Evolutionary conservation across 1,140 invertebrate species (phyloP).

Genomic region (Zaprionus taronus): DNA sequence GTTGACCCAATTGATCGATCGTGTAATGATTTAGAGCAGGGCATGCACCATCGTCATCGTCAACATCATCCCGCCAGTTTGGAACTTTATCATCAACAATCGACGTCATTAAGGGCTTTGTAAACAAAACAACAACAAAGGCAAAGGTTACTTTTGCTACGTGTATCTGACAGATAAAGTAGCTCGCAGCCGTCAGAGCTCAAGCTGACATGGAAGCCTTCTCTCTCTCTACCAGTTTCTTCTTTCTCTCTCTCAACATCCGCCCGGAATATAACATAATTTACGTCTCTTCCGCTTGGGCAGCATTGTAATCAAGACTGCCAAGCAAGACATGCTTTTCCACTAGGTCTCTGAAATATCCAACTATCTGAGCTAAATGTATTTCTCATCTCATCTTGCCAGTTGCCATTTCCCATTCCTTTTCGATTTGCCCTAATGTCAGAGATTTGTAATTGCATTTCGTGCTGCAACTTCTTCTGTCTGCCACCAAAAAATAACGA

Average conservation of each 20-base stretch:
- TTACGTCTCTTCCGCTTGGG: constrained; percentile 76
- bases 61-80: background rate
- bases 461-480: constrained; percentile 73
- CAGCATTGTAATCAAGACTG: constrained; percentile 58
- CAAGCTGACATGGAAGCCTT: background rate
- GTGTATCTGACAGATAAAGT: constrained; percentile 33
- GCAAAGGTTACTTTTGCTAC: constrained; percentile 34
- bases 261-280: constrained; percentile 69
- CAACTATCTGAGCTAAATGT: constrained; percentile 21
- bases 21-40: constrained; percentile 29
- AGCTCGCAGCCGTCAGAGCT: constrained; percentile 22
- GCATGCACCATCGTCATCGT: constrained; percentile 17
- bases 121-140: constrained; percentile 32
- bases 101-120: constrained; percentile 15
- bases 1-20: constrained; percentile 70
- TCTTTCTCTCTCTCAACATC: constrained; percentile 37
- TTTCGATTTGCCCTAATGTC: constrained; percentile 76
- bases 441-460: constrained; percentile 79
- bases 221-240: constrained; percentile 13
- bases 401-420: constrained; percentile 23
- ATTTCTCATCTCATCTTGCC: constrained; percentile 13
- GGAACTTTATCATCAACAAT: constrained; percentile 8
- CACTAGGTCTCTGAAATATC: constrained; percentile 16
- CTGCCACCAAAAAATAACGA: constrained; percentile 2
- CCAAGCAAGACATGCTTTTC: constrained; percentile 20